Evolutionary conservation across 2,797 vertebrate species (phyloP).

Genomic region (Diplodus puntazzo): DNA sequence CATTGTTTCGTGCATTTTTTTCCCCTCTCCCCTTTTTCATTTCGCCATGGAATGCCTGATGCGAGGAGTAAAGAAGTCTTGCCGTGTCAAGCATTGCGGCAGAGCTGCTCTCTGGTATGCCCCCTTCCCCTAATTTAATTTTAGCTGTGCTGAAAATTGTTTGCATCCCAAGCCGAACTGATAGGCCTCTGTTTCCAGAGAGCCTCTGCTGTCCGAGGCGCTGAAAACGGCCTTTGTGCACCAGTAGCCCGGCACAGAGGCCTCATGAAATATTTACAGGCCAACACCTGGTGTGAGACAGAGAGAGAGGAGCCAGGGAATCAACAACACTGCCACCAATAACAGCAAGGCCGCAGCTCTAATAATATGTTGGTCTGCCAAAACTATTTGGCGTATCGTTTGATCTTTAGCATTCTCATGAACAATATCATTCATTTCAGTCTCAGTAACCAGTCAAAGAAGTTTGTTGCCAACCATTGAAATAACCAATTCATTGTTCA

Average conservation of each 20-base stretch:
- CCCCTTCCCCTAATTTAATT: slow-evolving; percentile 83
- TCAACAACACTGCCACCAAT: slow-evolving; percentile 47
- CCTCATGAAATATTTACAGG: slow-evolving; percentile 84
- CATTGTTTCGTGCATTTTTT: slow-evolving; percentile 73
- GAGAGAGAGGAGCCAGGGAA: slow-evolving; percentile 49
- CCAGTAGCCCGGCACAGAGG: slow-evolving; percentile 65
- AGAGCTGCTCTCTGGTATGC: slow-evolving; percentile 63
- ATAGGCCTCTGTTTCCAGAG: slow-evolving; percentile 80
- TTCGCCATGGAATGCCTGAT: slow-evolving; percentile 76
- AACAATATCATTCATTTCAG: not conserved
- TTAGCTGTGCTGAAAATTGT: slow-evolving; percentile 80
- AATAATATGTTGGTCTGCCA: slow-evolving; percentile 10
- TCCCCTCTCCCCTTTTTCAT: slow-evolving; percentile 57
- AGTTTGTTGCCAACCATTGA: not conserved
- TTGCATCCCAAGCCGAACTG: slow-evolving; percentile 75
- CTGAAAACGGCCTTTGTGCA: slow-evolving; percentile 79
- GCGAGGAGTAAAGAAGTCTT: slow-evolving; percentile 71
- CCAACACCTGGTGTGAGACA: slow-evolving; percentile 80
- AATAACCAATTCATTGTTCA: not conserved
- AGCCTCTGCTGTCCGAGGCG: slow-evolving; percentile 56
- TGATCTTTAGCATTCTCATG: not conserved
- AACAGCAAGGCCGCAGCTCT: slow-evolving; percentile 25
- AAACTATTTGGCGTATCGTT: not conserved
- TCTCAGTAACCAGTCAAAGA: not conserved
- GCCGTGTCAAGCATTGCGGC: slow-evolving; percentile 65